Base-by-base conservation (phyloP, 2,888 invertebrate genomes). In the Platycheirus rosarum region DNA sequence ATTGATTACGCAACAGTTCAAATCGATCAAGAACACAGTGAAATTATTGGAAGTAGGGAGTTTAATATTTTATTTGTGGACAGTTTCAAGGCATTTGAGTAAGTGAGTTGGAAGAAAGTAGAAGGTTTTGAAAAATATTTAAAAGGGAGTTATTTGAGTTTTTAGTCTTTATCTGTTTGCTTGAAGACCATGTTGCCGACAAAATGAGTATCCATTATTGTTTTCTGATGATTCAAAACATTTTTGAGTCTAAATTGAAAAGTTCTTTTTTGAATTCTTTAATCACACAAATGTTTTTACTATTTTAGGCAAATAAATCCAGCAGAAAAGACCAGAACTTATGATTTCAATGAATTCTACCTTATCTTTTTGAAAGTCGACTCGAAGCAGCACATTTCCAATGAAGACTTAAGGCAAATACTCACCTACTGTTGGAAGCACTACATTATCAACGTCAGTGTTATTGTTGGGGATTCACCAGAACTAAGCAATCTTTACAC, bases 271-370 rank as follows among this genome's bases (percentile, higher is more conserved):
- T 23, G 2, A 23, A 2, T 2, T 23, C 3, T 6, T 6, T 23
- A 6, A 23, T 23, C 23, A 4, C 23, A n/a, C n/a, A n/a, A n/a
- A n/a, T n/a, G n/a, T n/a, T 23, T 23, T 23, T 23, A 5, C 14
- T 4, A 32, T 60, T 48, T 7, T 16, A 84, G 84, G 23, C 11
- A 8, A 11, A 60, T 84, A 2, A 44, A 74, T 49, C 53, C 74
- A 26, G 62, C 66, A 0, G 23, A 60, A 5, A 57, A 69, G 1
- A 84, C 85, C 0, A 69, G 20, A 2, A 35, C 75, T 13, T 85
- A 85, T 37, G 86, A 86, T 29, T 66, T 85, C 23, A 80, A 85
- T 16, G 86, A 86, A 35, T 49, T 84, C 9, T 86, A 86, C 62
- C 55, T 86, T 5, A 46, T 86, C 4, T 77, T 84, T 37, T 49